Evolutionary conservation across 2,888 invertebrate species (phyloP).

Genomic region (Nephrotoma guestfalica): DNA sequence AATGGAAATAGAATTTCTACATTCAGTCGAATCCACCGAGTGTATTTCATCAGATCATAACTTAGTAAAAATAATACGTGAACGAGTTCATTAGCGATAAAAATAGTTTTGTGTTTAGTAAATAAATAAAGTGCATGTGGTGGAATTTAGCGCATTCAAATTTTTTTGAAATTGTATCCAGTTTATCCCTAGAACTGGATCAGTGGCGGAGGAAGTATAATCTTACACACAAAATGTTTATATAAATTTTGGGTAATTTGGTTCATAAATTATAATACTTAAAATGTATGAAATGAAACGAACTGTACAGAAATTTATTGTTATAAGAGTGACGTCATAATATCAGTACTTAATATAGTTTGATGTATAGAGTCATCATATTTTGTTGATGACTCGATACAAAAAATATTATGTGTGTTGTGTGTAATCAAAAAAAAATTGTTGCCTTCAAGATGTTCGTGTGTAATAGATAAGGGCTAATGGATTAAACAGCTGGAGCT

Average conservation of each 20-base stretch:
- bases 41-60: background rate
- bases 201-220: background rate
- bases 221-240: background rate
- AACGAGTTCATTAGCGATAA: background rate
- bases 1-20: background rate
- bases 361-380: background rate
- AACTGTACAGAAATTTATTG: background rate
- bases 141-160: background rate
- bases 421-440: background rate
- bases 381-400: background rate
- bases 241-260: background rate
- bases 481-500: background rate
- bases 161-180: background rate
- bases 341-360: background rate
- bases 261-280: background rate
- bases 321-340: background rate
- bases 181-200: background rate
- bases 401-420: background rate
- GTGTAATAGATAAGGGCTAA: background rate
- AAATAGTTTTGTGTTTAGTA: background rate
- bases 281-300: background rate
- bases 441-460: background rate
- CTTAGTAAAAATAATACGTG: background rate
- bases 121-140: background rate
- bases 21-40: background rate